Conservation (phyloP, 30 jellyfish, hydroid and myxozoan genomes). For the Chironex yamaguchii region DNA sequence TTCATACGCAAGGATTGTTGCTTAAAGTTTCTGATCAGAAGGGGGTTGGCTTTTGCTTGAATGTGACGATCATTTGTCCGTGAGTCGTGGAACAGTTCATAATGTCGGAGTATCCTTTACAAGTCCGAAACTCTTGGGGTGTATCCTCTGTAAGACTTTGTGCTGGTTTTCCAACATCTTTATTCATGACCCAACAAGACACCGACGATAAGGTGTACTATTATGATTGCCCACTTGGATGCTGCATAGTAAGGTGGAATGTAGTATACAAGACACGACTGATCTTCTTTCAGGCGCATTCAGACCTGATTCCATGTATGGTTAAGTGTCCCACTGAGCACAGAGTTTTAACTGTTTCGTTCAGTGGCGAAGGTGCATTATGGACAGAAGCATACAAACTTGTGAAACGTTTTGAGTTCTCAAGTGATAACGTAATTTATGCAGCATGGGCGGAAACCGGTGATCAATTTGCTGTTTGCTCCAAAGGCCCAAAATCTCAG, state of each 20-base stretch:
- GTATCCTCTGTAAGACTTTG: conserved; percentile 79
- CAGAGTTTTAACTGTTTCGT: conserved; percentile 48
- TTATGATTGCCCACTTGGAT: conserved; percentile 85
- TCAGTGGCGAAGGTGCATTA: conserved; percentile 78
- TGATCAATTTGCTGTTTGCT: conserved; percentile 58
- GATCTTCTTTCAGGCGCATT: conserved; percentile 29
- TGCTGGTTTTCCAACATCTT: conserved; percentile 88
- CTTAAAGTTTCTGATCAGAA: too few species aligned
- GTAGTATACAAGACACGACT: conserved; percentile 36
- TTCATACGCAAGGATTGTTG: too few species aligned
- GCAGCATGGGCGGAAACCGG: conserved; percentile 88
- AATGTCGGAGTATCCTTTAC: background rate
- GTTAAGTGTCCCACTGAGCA: conserved; percentile 3
- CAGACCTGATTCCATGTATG: conserved; percentile 78
- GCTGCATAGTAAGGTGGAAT: conserved; percentile 86
- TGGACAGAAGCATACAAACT: conserved; percentile 19
- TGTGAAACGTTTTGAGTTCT: conserved; percentile 42
- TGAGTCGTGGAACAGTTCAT: too few species aligned
- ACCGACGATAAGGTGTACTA: conserved; percentile 5
- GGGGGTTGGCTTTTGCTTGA: too few species aligned
- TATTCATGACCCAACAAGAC: too few species aligned
- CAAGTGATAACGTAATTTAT: conserved; percentile 74
- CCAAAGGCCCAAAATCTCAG: conserved; percentile 76
- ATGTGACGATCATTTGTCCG: too few species aligned
- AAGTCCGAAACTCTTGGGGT: conserved; percentile 77